Evolutionary conservation across 2,113 vertebrate species (phyloP).

Genomic region (Coturnix japonica): DNA sequence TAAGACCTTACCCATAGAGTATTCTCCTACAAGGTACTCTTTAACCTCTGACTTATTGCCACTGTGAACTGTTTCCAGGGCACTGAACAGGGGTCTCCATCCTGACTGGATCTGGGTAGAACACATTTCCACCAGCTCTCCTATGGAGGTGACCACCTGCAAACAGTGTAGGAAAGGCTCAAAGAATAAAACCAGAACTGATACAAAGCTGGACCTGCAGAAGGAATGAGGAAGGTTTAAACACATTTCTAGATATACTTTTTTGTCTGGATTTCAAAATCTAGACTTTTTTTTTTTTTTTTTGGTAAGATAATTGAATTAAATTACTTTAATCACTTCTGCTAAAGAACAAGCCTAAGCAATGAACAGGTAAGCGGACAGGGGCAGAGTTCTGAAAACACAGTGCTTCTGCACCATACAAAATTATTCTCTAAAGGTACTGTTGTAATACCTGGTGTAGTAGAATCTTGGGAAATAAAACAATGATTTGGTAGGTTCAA

Average conservation of each 20-base stretch:
- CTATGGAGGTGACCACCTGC: conserved; percentile 95
- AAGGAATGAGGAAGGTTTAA: not conserved
- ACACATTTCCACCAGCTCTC: conserved; percentile 96
- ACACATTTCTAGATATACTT: not conserved
- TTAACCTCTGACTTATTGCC: conserved; percentile 90
- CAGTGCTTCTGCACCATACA: not conserved
- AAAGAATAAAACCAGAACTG: not conserved
- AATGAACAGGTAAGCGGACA: not conserved
- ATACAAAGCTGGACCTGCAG: not conserved
- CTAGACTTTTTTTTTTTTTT: not conserved
- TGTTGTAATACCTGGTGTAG: not conserved
- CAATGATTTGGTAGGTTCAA: not conserved
- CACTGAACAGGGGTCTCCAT: conserved; percentile 96
- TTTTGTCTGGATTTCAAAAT: not conserved
- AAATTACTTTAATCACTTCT: not conserved
- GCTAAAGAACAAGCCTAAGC: not conserved
- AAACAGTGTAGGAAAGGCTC: not conserved
- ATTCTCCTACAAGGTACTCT: conserved; percentile 94
- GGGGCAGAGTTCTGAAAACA: not conserved
- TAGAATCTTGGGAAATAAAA: not conserved
- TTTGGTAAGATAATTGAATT: not conserved
- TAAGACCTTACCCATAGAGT: conserved; percentile 87
- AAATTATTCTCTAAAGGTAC: not conserved
- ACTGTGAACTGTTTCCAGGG: conserved; percentile 91
- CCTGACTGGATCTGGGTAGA: conserved; percentile 95